phyloP scores from a whole-genome alignment of 1,140 invertebrate species.

The Ptiloglossa arizonensis region DNA sequence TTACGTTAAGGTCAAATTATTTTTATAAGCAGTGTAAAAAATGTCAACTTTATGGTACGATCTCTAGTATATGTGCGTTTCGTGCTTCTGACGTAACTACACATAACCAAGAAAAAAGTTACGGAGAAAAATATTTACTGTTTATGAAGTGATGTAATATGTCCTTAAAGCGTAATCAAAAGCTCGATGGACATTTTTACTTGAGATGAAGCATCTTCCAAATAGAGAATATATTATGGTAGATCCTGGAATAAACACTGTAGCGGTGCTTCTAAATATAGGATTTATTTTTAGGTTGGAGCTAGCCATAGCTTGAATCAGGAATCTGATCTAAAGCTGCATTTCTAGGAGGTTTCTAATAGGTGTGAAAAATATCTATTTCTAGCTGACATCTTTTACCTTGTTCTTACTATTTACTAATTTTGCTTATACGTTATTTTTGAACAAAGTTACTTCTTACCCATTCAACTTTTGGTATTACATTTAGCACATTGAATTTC shows the following conservation, averaged over 20 bases:
- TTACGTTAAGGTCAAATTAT: neutral
- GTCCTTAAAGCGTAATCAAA: conserved; percentile 24
- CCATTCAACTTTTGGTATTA: neutral
- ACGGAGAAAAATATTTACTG: conserved; percentile 62
- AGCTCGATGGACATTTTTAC: conserved; percentile 14
- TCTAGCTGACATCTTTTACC: conserved; percentile 16
- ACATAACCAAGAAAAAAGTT: conserved; percentile 57
- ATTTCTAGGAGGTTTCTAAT: conserved; percentile 67
- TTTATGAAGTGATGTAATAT: conserved; percentile 55
- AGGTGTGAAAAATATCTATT: conserved; percentile 44
- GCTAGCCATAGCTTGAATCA: conserved; percentile 69
- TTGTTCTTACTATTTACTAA: neutral
- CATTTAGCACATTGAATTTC: neutral
- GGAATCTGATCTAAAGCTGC: conserved; percentile 62
- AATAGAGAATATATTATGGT: conserved; percentile 56
- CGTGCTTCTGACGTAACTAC: conserved; percentile 45
- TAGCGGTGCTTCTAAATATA: conserved; percentile 72
- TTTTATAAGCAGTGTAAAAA: neutral
- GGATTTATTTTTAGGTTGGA: conserved; percentile 78
- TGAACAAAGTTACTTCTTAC: neutral
- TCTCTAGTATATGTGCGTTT: conserved; percentile 24
- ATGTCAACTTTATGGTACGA: neutral
- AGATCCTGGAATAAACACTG: conserved; percentile 44
- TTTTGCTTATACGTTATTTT: neutral
- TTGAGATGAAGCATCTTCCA: conserved; percentile 45